phyloP scores from a whole-genome alignment of 2,888 invertebrate genomes.

The Venusia cambrica region DNA sequence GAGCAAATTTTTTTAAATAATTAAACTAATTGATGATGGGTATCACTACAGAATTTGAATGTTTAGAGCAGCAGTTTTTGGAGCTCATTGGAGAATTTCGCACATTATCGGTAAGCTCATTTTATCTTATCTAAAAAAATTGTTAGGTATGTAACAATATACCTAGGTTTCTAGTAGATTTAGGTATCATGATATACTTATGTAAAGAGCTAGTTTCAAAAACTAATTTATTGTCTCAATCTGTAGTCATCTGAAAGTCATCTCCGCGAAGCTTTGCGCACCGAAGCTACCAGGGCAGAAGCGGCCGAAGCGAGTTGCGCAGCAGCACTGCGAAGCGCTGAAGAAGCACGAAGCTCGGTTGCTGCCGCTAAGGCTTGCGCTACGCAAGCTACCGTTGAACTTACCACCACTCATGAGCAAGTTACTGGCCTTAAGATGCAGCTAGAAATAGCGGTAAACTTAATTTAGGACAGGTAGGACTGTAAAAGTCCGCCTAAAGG shows the following conservation, averaged over 20 bases:
- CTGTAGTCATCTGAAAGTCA: constrained; percentile 54
- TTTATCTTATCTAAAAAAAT: too few species aligned
- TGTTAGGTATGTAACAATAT: too few species aligned
- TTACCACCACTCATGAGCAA: constrained; percentile 52
- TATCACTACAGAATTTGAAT: constrained; percentile 52
- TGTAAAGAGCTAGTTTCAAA: too few species aligned
- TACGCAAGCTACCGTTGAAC: constrained; percentile 49
- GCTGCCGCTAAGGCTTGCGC: constrained; percentile 57
- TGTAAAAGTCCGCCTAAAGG: too few species aligned
- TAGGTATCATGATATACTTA: too few species aligned
- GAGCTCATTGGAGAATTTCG: constrained; percentile 62
- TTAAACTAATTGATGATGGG: constrained; percentile 32
- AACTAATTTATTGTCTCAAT: too few species aligned
- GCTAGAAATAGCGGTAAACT: constrained; percentile 52
- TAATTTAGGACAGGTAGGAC: too few species aligned
- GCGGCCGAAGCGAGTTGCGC: constrained; percentile 56
- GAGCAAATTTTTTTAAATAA: constrained; percentile 5
- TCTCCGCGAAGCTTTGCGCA: constrained; percentile 55
- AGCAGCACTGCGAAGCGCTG: constrained; percentile 48
- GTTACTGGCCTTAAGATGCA: constrained; percentile 54
- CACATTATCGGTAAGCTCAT: constrained; percentile 53
- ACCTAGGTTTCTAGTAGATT: too few species aligned
- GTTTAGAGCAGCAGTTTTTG: constrained; percentile 60
- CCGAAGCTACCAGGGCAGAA: constrained; percentile 58
- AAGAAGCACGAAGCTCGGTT: constrained; percentile 58